Percentiles rank a stretch among this genome's conserved stretches.
phyloP scores from a whole-genome alignment of 1,140 invertebrate species.

The Periplaneta americana region DNA sequence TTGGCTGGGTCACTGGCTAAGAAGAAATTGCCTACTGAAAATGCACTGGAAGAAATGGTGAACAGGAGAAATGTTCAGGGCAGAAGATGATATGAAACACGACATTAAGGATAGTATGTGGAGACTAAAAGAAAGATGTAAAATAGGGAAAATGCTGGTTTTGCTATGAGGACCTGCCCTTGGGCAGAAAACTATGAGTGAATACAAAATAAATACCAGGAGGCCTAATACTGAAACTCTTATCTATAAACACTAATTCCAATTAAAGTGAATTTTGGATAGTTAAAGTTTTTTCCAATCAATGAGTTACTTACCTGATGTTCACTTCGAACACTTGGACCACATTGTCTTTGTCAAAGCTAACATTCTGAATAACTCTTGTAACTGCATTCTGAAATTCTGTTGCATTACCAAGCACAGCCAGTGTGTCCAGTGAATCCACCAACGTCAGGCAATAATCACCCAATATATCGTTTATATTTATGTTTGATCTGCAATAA shows the following conservation, averaged over 20 bases:
- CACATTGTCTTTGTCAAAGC: constrained; percentile 57
- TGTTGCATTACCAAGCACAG: constrained; percentile 55
- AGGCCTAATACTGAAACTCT: neutral
- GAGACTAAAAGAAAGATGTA: too few relatives aligned
- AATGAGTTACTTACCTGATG: constrained; percentile 44
- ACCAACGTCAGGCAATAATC: constrained; percentile 65
- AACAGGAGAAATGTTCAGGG: too few relatives aligned
- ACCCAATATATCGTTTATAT: constrained; percentile 68
- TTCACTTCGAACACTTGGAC: constrained; percentile 69
- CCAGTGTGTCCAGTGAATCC: constrained; percentile 60
- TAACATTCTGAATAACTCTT: constrained; percentile 52
- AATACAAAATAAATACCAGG: neutral
- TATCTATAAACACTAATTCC: neutral
- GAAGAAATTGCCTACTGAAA: too few relatives aligned
- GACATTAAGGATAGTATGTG: too few relatives aligned
- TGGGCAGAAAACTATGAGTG: too few relatives aligned
- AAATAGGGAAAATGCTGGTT: too few relatives aligned
- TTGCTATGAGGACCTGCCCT: too few relatives aligned
- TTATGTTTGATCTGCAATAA: constrained; percentile 56
- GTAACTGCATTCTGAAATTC: constrained; percentile 58
- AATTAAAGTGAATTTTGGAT: neutral
- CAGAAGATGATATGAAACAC: too few relatives aligned
- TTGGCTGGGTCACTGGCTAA: too few relatives aligned
- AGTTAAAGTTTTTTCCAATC: neutral
- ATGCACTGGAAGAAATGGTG: too few relatives aligned